Conservation (phyloP, 2,888 invertebrate species). For the Himalopsyche tibetana region DNA sequence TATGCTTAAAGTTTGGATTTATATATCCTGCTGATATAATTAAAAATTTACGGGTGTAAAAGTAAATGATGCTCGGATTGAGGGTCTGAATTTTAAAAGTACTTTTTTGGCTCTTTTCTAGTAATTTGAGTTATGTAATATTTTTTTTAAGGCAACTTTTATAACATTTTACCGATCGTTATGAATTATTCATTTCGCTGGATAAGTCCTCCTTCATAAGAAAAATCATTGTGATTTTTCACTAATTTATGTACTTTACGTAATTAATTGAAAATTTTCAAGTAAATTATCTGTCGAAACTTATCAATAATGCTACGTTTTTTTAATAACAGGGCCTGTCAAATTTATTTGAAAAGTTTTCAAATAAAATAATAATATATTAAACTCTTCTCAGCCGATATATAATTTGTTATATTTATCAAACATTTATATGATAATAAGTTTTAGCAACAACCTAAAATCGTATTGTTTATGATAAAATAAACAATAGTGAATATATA, state of each 20-base stretch:
- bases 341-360: too few relatives aligned
- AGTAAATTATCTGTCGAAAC: background rate
- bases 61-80: constrained; percentile 18
- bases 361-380: too few relatives aligned
- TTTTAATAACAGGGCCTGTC: background rate
- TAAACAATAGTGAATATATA: too few relatives aligned
- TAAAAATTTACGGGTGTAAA: constrained; percentile 37
- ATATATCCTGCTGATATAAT: constrained; percentile 38
- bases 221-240: constrained; percentile 32
- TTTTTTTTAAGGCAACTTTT: constrained; percentile 35
- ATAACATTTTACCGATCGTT: constrained; percentile 5
- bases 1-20: constrained; percentile 37
- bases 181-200: constrained; percentile 5
- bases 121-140: constrained; percentile 42
- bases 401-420: too few relatives aligned
- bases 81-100: constrained; percentile 37
- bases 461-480: too few relatives aligned
- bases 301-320: background rate
- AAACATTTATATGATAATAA: too few relatives aligned
- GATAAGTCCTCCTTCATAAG: background rate
- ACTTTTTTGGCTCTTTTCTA: background rate
- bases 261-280: background rate
- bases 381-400: too few relatives aligned
- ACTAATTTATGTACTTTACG: constrained; percentile 17
- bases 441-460: too few relatives aligned